Base-by-base conservation (phyloP, 2,797 vertebrate species). In the Hemibagrus guttatus region DNA sequence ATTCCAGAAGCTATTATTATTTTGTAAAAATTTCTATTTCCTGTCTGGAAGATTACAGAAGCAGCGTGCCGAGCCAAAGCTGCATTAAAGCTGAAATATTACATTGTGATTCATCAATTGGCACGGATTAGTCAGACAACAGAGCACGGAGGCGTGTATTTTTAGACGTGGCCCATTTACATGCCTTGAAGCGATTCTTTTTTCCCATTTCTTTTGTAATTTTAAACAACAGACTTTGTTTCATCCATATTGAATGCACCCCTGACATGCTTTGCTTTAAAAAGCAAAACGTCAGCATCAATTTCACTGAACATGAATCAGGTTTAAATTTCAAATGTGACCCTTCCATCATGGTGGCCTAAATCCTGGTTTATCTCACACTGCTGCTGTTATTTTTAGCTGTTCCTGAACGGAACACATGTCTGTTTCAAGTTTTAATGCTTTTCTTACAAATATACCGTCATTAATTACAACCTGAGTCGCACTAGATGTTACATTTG, bases 1-100 rank as follows among this genome's bases (percentile, higher is more conserved):
- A 78, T 56, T 78, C 56, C n/a, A 76, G 26, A 78, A 58, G 39
- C 31, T 59, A 54, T 49, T 49, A 49, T 49, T 35, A 79, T 59
- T 80, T 80, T 59, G 21, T 59, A 49, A 31, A 7, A 61, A 42
- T 14, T 59, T 80, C 56, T 81, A 63, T 88, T 84, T 88, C 85
- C 74, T 84, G 81, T 87, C 31, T 46, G 85, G 79, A 84, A 88
- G 90, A 91, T 91, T 90, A 91, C 90, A 89, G 87, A 81, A 85
- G 64, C 87, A 76, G 59, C 39, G 87, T 80, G 76, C 88, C 87
- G 46, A 86, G 83, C 83, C 82, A 42, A 68, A 86, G 83, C 61
- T 84, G 89, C 86, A 88, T 90, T 90, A 91, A 81, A 61, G 58
- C 81, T 86, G 86, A 89, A 81, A 85, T 84, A 85, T 90, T 89